Conservation (phyloP, 2,888 invertebrate genomes). For the Dynastes maya region DNA sequence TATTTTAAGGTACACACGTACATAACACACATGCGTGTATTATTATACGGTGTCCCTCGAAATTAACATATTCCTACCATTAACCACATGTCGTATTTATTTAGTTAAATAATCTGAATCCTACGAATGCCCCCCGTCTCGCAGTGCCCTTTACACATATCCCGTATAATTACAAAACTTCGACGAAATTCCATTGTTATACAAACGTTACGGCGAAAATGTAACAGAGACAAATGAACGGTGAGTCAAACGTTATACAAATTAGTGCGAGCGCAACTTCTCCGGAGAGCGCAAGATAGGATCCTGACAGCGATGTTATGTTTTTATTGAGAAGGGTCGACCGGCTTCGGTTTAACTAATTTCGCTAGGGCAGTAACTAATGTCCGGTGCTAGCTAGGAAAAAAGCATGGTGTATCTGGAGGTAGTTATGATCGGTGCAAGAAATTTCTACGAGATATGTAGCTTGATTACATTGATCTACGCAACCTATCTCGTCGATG, state of each 20-base stretch:
- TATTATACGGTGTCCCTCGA: no score
- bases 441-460: not conserved
- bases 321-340: constrained; percentile 44
- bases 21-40: no score
- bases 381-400: not conserved
- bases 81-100: not conserved
- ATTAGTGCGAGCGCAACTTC: constrained; percentile 29
- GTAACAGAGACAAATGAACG: constrained; percentile 37
- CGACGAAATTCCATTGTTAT: constrained; percentile 29
- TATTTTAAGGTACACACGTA: no score
- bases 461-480: no score
- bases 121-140: no score
- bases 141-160: not conserved
- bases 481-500: not conserved
- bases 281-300: constrained; percentile 29
- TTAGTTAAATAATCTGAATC: not conserved
- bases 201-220: constrained; percentile 36
- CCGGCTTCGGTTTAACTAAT: constrained; percentile 33
- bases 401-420: not conserved
- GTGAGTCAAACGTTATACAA: constrained; percentile 39
- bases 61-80: no score
- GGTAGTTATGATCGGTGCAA: not conserved
- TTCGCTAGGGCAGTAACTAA: constrained; percentile 9
- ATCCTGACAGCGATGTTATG: constrained; percentile 40
- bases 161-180: constrained; percentile 32